phyloP scores from a whole-genome alignment of 2,888 invertebrate species.

The Sipha maydis region DNA sequence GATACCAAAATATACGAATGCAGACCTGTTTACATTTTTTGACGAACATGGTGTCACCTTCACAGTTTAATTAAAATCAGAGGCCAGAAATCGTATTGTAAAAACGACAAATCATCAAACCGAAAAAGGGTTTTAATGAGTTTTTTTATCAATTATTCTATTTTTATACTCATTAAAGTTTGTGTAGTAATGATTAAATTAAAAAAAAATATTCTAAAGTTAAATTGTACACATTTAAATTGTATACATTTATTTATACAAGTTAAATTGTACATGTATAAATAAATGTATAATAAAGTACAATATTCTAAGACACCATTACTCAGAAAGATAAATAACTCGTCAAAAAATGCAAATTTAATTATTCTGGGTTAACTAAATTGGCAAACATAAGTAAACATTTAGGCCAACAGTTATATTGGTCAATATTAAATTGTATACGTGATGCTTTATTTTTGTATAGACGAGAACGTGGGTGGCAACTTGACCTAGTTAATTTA shows the following conservation, averaged over 20 bases:
- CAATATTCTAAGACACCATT: neutral
- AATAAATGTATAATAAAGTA: too few species aligned
- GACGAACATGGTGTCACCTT: neutral
- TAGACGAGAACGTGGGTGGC: constrained; percentile 3
- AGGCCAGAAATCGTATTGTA: neutral
- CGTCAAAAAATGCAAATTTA: neutral
- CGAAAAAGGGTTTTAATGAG: constrained; percentile 9
- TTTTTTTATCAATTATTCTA: constrained; percentile 31
- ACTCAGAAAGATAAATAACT: constrained; percentile 17
- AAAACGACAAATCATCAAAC: constrained; percentile 30
- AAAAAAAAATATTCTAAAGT: neutral
- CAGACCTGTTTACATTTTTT: constrained; percentile 14
- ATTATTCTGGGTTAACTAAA: neutral
- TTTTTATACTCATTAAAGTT: neutral
- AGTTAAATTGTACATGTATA: neutral
- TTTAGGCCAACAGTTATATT: constrained; percentile 8
- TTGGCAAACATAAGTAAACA: constrained; percentile 28
- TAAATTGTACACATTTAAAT: too few species aligned
- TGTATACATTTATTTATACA: too few species aligned
- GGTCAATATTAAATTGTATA: neutral
- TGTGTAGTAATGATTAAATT: neutral
- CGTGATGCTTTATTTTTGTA: constrained; percentile 36
- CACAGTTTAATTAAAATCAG: constrained; percentile 12
- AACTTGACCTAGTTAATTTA: constrained; percentile 32
- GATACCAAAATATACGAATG: neutral